Evolutionary conservation across 1,140 invertebrate genomes (phyloP), one percentile per base, ranked within the genome.

Genomic region (Brachionus calyciflorus): DNA sequence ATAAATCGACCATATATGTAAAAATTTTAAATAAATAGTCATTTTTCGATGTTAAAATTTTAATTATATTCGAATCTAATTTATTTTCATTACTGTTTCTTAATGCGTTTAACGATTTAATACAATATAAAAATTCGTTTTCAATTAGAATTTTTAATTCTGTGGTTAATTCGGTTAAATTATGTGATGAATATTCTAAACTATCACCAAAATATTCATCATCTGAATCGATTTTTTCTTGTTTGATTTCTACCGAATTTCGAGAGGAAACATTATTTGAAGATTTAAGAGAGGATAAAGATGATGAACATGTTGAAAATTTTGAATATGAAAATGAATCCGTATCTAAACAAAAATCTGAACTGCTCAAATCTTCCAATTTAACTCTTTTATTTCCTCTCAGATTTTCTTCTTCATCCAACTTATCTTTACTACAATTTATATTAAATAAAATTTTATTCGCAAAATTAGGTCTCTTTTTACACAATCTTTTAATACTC

Each of bases 381-480:
- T 65, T 65, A 19, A 41, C 24, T 9, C 60, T 37, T 41, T 65
- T n/a, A n/a, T n/a, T 65, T 65, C 41, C 44, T 2, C 1, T 21
- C 0, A 26, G n/a, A 1, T 41, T 19, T 2, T 65, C 60, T 24
- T 65, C 60, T 4, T 65, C 60, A 14, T 19, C 21, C 21, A 65
- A 26, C 30, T 65, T 65, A 21, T 65, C 60, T 1, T 5, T n/a
- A 9, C 37, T 21, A 14, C 40, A 65, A 24, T 40, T 21, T 9
- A 73, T 73, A 21, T 73, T 41, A 33, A 73, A 73, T n/a, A 73
- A 37, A 40, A 73, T 26, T 73, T 73, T 73, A 19, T 73, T 73
- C 9, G 51, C 69, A 37, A 73, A 55, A 73, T 51, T 28, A 10
- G 69, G 69, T 5, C 69, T 49, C 7, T 21, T 21, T 19, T 73